Conservation (phyloP, 2,888 invertebrate genomes). For the Caradrina kadenii region DNA sequence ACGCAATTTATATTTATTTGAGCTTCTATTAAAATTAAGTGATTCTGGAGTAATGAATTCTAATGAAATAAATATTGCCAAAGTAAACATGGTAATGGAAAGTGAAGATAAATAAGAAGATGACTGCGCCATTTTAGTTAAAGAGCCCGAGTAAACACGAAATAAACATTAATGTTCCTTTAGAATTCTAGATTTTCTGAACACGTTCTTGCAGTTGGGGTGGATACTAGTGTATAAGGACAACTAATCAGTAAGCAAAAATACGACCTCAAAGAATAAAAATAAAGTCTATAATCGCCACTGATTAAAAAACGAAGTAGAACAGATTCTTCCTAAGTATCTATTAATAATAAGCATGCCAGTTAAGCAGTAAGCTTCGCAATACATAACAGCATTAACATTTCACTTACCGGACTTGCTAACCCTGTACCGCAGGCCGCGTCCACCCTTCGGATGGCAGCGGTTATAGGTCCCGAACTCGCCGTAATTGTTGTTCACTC, state of each 20-base stretch:
- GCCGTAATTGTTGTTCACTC: slow-evolving; percentile 90
- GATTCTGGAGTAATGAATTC: background rate
- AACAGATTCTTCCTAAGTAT: background rate
- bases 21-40: slow-evolving; percentile 43
- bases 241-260: background rate
- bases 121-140: too few species aligned
- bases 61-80: background rate
- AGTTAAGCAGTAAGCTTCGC: background rate
- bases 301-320: background rate
- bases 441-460: slow-evolving; percentile 85
- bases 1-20: slow-evolving; percentile 50
- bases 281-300: background rate
- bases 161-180: too few species aligned
- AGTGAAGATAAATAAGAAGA: background rate
- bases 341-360: background rate
- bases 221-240: background rate
- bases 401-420: slow-evolving; percentile 85
- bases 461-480: slow-evolving; percentile 86
- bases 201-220: background rate
- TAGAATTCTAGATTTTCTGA: background rate
- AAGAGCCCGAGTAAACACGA: background rate
- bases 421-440: slow-evolving; percentile 86
- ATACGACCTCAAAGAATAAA: background rate
- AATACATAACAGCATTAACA: slow-evolving; percentile 21
- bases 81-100: background rate